These are phyloP conservation scores for Blera fallax DNA, from an alignment of 2,888 invertebrate species.

Conservation along the genomic window DNA sequence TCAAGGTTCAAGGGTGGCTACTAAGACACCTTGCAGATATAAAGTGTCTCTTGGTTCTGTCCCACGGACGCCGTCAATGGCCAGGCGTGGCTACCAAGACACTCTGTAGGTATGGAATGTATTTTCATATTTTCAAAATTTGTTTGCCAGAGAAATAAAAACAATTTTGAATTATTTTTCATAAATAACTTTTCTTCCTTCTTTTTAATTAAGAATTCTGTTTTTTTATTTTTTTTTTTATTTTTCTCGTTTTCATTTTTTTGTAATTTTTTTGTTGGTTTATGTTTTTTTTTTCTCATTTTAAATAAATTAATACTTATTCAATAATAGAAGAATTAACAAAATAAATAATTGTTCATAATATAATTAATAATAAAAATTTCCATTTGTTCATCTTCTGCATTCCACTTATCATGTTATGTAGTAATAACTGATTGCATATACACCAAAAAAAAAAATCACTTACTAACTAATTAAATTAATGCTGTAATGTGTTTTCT, in stretches of 20 bases:
- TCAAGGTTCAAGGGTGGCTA: too few relatives aligned
- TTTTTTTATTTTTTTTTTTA: constrained; percentile 52
- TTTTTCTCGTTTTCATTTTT: constrained; percentile 70
- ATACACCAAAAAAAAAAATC: constrained; percentile 63
- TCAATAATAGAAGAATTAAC: constrained; percentile 72
- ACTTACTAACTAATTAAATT: constrained; percentile 72
- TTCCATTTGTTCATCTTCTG: constrained; percentile 59
- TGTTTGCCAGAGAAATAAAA: constrained; percentile 18
- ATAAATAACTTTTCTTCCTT: constrained; percentile 71
- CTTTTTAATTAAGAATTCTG: constrained; percentile 56
- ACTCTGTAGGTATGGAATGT: too few relatives aligned
- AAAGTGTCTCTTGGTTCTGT: too few relatives aligned
- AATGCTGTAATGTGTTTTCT: constrained; percentile 55
- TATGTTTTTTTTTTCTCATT: constrained; percentile 55
- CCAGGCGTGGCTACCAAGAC: too few relatives aligned
- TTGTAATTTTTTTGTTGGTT: constrained; percentile 60
- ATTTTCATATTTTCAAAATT: too few relatives aligned
- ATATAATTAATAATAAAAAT: constrained; percentile 68
- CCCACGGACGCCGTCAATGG: too few relatives aligned
- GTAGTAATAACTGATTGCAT: constrained; percentile 72
- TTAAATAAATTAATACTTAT: constrained; percentile 72
- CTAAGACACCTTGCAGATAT: too few relatives aligned
- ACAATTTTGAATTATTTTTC: constrained; percentile 64
- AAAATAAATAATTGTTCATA: constrained; percentile 72
- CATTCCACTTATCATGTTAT: constrained; percentile 70